Base-by-base conservation (phyloP, 2,888 invertebrate genomes). In the Acleris sparsana region DNA sequence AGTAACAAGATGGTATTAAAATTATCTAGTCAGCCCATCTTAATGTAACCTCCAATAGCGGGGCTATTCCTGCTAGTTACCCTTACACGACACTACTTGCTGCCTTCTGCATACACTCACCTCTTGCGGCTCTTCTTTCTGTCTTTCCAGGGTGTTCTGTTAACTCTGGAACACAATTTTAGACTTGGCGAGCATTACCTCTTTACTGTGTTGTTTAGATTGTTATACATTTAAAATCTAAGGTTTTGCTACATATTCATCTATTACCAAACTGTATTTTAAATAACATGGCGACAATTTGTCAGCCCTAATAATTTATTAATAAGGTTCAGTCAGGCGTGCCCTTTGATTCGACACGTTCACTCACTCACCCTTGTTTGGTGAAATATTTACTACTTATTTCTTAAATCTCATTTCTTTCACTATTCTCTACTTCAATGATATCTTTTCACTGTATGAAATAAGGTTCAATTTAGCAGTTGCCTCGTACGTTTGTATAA, bases 241-340 rank as follows among this genome's bases (percentile, higher is more conserved):
- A 11, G 3, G 5, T 4, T 13, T 39, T 1, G 39, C 39, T 39
- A 13, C 33, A 33, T 33, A 33, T n/a, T 44, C 44, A 5, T 44
- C 44, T 16, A 44, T 44, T 5, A n/a, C 1, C 44, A 44, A 18
- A 17, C 18, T 17, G 9, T 33, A 16, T 29, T 9, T 29, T 51
- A 16, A 51, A n/a, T n/a, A 7, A 25, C 22, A 25, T 29, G 1
- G 7, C 11, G 18, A 18, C 9, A 7, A 49, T 44, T 52, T 56
- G 43, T 46, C 22, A 63, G 29, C 52, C 20, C 46, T 58, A 44
- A 29, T 53, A 56, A 43, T n/a, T n/a, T n/a, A n/a, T n/a, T n/a
- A n/a, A n/a, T 53, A 29, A 43, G 22, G 43, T 62, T 49, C n/a
- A 25, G 57, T 52, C 52, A 25, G 52, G 51, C 63, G 51, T 44